A percentile compares a stretch with the other conserved stretches of the same genome.
These are phyloP conservation scores for Chaetops frenatus DNA, from an alignment of 2,113 vertebrate genomes.

Conservation along the genomic window DNA sequence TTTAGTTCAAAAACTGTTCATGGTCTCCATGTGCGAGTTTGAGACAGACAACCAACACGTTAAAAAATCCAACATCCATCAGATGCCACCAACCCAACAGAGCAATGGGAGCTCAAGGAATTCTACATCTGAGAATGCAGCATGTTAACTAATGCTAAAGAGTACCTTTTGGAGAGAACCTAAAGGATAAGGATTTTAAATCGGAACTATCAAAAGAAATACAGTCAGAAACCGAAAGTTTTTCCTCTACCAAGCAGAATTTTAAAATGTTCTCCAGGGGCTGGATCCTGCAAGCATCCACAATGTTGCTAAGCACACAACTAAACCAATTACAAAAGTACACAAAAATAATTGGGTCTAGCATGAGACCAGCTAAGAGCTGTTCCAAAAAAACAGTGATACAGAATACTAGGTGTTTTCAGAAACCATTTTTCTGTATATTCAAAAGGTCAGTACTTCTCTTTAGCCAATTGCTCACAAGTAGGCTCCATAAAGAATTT, in stretches of 20 bases:
- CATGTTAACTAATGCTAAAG: background rate
- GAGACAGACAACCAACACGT: background rate
- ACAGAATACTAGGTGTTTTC: background rate
- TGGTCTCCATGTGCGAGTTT: background rate
- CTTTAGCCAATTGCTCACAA: background rate
- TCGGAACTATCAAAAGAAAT: background rate
- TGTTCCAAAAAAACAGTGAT: background rate
- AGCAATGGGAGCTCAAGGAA: background rate
- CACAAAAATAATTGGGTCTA: background rate
- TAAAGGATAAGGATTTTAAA: background rate
- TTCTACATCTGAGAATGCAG: background rate
- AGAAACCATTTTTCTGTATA: background rate
- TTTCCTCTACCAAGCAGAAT: background rate
- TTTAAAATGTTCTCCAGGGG: background rate
- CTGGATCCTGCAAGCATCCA: background rate
- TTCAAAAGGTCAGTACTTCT: background rate
- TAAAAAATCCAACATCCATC: background rate
- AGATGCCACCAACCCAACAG: background rate
- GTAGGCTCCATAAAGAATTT: background rate
- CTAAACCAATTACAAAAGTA: background rate
- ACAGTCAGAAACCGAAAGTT: background rate
- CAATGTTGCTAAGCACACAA: background rate
- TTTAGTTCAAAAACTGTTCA: background rate
- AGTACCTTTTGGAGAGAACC: background rate
- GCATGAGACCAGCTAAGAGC: background rate